Evolutionary conservation across 1,140 invertebrate genomes (phyloP).

Genomic region (Paralvinella palmiformis): DNA sequence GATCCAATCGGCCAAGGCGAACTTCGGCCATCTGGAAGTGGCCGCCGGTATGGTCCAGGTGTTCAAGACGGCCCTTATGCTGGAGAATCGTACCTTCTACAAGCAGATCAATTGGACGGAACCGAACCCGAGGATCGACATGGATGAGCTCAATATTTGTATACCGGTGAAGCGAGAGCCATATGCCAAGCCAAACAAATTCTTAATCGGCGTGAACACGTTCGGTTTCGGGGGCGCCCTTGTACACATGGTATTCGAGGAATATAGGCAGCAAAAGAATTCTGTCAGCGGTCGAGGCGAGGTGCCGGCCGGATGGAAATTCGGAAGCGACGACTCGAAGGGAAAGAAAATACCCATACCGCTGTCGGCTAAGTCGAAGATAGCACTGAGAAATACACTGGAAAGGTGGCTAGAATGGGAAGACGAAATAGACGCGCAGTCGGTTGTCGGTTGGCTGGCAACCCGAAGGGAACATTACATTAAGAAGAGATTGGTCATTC

Average conservation of each 20-base stretch:
- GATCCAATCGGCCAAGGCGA: constrained; percentile 92
- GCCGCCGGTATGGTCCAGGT: constrained; percentile 64
- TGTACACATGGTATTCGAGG: constrained; percentile 76
- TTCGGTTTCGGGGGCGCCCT: constrained; percentile 98
- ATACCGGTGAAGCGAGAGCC: not conserved
- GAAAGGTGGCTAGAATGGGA: not conserved
- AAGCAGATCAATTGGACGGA: constrained; percentile 79
- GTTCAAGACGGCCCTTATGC: constrained; percentile 66
- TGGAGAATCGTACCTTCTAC: constrained; percentile 80
- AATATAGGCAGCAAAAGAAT: too few species aligned
- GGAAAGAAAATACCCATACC: not conserved
- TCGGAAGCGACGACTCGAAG: not conserved
- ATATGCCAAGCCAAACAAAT: not conserved
- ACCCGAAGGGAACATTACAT: not conserved
- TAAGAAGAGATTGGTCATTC: not conserved
- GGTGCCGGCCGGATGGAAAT: not conserved
- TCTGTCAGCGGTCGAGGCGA: too few species aligned
- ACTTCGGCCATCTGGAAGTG: constrained; percentile 95
- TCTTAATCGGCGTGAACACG: constrained; percentile 77
- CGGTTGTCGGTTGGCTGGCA: not conserved
- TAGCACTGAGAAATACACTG: not conserved
- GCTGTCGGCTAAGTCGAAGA: not conserved
- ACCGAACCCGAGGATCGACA: constrained; percentile 81
- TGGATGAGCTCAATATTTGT: not conserved
- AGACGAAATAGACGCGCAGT: not conserved